A percentile compares a stretch with the other conserved stretches of the same genome.
These are phyloP conservation scores for Lithophane leautieri DNA, from an alignment of 2,888 invertebrate genomes.

Conservation along the genomic window DNA sequence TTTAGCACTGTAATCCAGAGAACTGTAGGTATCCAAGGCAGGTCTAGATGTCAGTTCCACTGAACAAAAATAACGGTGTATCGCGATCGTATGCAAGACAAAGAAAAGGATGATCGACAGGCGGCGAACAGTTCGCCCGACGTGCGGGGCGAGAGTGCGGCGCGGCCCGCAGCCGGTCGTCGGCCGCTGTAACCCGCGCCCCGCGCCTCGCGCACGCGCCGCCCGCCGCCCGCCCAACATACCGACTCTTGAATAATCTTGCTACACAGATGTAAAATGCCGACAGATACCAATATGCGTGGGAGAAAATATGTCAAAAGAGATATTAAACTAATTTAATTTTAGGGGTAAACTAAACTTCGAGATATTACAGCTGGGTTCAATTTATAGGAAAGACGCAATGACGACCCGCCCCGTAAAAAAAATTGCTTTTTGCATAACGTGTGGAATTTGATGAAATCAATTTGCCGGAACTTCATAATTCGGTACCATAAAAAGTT, in stretches of 20 bases:
- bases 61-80: conserved; percentile 83
- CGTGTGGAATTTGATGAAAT: background rate
- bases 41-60: conserved; percentile 67
- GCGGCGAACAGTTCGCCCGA: conserved; percentile 75
- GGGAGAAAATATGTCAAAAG: conserved; percentile 70
- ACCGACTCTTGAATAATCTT: conserved; percentile 81
- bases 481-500: background rate
- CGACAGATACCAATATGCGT: conserved; percentile 79
- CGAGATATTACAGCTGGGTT: conserved; percentile 29
- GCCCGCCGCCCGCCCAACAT: conserved; percentile 81
- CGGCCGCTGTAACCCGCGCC: conserved; percentile 72
- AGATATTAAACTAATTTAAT: conserved; percentile 46
- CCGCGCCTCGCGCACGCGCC: conserved; percentile 82
- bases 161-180: conserved; percentile 76
- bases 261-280: conserved; percentile 82
- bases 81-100: conserved; percentile 80
- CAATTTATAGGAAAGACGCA: conserved; percentile 5
- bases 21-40: conserved; percentile 71
- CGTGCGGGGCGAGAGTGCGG: conserved; percentile 85
- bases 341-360: conserved; percentile 40
- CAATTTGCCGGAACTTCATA: background rate
- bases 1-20: conserved; percentile 87
- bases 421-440: background rate
- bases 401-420: no score
- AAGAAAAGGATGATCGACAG: conserved; percentile 72